Evolutionary conservation across 2,888 invertebrate genomes (phyloP), one percentile per base, ranked within the genome.

Genomic region (Hyalella azteca): DNA sequence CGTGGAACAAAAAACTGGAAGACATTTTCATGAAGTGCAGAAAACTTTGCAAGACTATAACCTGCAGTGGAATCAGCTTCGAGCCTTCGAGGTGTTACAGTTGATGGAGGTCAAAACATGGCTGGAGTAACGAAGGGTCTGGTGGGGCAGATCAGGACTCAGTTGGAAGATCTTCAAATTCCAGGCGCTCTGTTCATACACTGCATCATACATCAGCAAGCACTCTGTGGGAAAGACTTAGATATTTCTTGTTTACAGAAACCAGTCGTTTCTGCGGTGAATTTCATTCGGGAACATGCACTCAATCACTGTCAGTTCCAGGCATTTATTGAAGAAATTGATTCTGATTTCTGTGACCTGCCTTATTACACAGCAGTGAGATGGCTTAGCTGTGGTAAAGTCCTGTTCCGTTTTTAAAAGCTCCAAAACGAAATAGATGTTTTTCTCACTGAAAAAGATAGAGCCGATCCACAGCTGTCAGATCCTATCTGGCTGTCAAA

Each of bases 61-160:
- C 59, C 29, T 59, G 9, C 59, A 59, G 59, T 59, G 59, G 59
- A 59, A 59, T 59, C 59, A 59, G n/a, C n/a, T n/a, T n/a, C n/a
- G n/a, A n/a, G n/a, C n/a, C n/a, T n/a, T n/a, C n/a, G n/a, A n/a
- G n/a, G n/a, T n/a, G n/a, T n/a, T n/a, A n/a, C n/a, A n/a, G 45
- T 45, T 45, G 9, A 45, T 45, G 45, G 45, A 11, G 15, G 15
- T 11, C 7, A 45, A 45, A 45, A 45, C 15, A 45, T 45, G 45
- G 7, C 45, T 45, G 15, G 45, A 45, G 45, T 45, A 15, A 45
- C 15, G 45, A 15, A 45, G 45, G 45, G 45, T 45, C 45, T 45
- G 45, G 45, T 45, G 7, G 45, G 45, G 45, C n/a, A 45, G 45
- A 45, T 11, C 45, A 7, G 15, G 45, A 45, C 15, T 45, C 45